Evolutionary conservation across 2,888 invertebrate species (phyloP).

Genomic region (Automeris io): DNA sequence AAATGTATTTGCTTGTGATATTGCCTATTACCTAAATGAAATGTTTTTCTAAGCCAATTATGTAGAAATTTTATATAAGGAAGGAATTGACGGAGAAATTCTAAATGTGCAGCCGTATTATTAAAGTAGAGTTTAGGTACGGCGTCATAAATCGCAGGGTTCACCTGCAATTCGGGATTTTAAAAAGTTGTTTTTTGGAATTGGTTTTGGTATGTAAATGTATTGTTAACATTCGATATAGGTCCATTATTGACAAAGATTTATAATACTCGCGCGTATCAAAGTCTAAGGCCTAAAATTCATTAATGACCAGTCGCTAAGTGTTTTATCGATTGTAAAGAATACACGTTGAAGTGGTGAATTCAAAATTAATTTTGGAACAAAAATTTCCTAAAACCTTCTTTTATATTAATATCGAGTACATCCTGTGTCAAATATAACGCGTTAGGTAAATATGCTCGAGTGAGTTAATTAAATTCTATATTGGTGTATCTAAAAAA

Average conservation of each 20-base stretch:
- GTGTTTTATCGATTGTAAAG: background rate
- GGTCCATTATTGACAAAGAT: background rate
- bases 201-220: background rate
- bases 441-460: background rate
- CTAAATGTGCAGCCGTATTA: background rate
- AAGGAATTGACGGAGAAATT: background rate
- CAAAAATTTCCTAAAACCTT: background rate
- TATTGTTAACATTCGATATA: background rate
- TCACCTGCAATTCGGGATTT: background rate
- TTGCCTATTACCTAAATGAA: constrained; percentile 5
- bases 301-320: too few species aligned
- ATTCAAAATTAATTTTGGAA: background rate
- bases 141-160: background rate
- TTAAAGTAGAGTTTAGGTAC: background rate
- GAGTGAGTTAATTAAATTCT: background rate
- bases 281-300: too few species aligned
- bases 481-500: too few species aligned
- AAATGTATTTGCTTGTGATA: constrained; percentile 13
- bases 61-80: background rate
- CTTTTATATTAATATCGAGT: background rate
- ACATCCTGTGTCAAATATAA: background rate
- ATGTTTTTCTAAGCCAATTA: background rate
- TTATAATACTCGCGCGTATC: too few species aligned
- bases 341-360: background rate
- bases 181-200: background rate